Base-by-base conservation (phyloP, 37 sponge, comb jelly and placozoan genomes). In the Aphrocallistes beatrix region DNA sequence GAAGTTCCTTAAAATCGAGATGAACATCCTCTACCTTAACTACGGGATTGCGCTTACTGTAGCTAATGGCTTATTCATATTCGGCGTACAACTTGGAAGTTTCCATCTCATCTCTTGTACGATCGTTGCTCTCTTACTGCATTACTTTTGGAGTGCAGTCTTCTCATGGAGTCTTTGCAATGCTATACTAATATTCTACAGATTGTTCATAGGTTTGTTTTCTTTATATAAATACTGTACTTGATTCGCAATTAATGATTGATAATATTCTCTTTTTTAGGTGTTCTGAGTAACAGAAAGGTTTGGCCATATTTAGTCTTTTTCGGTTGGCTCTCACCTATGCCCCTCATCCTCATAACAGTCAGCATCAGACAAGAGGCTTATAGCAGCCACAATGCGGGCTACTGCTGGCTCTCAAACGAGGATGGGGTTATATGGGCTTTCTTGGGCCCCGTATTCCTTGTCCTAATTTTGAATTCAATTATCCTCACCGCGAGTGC, bases 121-220 rank as follows among this genome's bases (percentile, higher is more conserved):
- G 3, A 19, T 60, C 8, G 75, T 60, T 25, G 75, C 75, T 3
- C 75, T 60, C 6, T 60, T 60, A 19, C 75, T 60, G 25, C 75
- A 60, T 30, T 60, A 60, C 75, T 60, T 60, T 13, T 60, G 75
- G 75, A 19, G 75, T 13, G n/a, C 75, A 32, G 75, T 60, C 17
- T 60, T 60, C 34, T 60, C 75, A 32, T 60, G 75, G 75, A 60
- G 75, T 60, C 75, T 60, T 30, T 60, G 75, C 75, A 60, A 60
- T 30, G 75, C 75, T 25, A 3, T 60, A 60, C 75, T 60, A 19
- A 60, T 60, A 3, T 60, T 60, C 34, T 60, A 60, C 34, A 60
- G 75, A 60, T 60, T 60, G n/a, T 60, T 60, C 21, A 60, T 60
- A 25, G 75, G 75, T 60, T 21, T 25, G 75, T 60, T 60, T 3